Base-by-base conservation (phyloP, 2,797 vertebrate genomes). In the Poeciliopsis infans region DNA sequence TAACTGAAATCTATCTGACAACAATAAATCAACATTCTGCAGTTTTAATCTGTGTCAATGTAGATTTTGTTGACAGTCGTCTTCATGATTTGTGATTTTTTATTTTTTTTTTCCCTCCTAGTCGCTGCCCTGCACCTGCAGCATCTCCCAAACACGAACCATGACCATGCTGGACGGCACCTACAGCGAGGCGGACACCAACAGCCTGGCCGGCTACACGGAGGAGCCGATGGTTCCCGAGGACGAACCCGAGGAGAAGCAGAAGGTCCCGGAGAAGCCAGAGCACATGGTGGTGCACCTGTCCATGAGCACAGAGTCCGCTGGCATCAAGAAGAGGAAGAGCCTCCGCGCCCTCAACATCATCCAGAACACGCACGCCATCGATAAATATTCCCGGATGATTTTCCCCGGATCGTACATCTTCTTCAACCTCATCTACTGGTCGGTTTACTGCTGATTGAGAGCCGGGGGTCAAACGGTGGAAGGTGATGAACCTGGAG, bases 391-490 rank as follows among this genome's bases (percentile, higher is more conserved):
- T 90, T 99, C 98, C 47, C 96, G 98, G 85, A 89, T 98, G 94
- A 96, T 99, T 90, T 99, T 99, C 81, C 98, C 98, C n/a, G 98
- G 97, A 66, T 97, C 97, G 0, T 99, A 97, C 89, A 98, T 99
- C 91, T 95, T 99, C 94, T 99, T 99, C 94, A 99, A 99, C 92
- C 95, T 99, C 78, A 97, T 99, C 94, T 99, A 99, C 88, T 99
- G 98, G 98, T 97, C 96, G 5, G 97, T 97, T 16, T 99, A 99
- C 94, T 97, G 97, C 95, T 98, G 94, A 95, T 31, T 31, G 55
- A 46, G n/a, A 61, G 15, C 41, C 1, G 18, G 41, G 28, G 41
- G 43, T 68, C 11, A 39, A 69, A 43, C 7, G 41, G 43, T 69
- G 23, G 66, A 69, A 69, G 5, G 41, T 15, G 68, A 70, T 45